Base-by-base conservation (phyloP, 2,797 vertebrate species). In the Gadopsis bispinosus region DNA sequence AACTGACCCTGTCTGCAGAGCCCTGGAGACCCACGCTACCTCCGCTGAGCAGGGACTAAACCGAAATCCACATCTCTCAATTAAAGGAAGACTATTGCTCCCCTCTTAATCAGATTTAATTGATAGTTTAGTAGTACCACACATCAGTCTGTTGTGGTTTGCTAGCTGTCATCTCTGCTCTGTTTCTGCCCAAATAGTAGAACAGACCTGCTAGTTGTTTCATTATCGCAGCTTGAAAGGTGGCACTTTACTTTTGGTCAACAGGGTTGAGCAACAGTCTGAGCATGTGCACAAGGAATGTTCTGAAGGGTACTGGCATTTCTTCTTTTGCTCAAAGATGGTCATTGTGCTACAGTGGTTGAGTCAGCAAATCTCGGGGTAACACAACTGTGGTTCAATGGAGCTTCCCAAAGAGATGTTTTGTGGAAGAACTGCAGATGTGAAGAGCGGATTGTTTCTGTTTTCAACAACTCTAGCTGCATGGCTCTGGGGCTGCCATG, bases 101-200 rank as follows among this genome's bases (percentile, higher is more conserved):
- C 41, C 84, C 64, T 64, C 63, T 67, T 86, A 89, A 91, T 90
- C 71, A 66, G 55, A 83, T 85, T 91, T 80, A 88, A 90, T 81
- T 83, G 79, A 83, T 83, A 59, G 73, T 10, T 39, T 39, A 87
- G 84, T 70, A 37, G 65, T 83, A 85, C 85, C 87, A 83, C 75
- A 91, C 85, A 79, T 80, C 31, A 55, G 63, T 82, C 64, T 78
- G 31, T 66, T 33, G 72, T 51, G 59, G 69, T 87, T 86, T 86
- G 58, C 67, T 68, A 7, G 61, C 55, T 65, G 80, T 85, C 67
- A 66, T 79, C 70, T 79, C 62, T 69, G 41, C 51, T 71, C 71
- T 26, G 31, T 67, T 70, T 81, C 65, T 74, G n/a, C 45, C 50
- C 60, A 53, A 71, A 64, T n/a, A 29, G 63, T 63, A 69, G 63